Evolutionary conservation across 92 coral and sea anemone species (phyloP).

Genomic region (Parazoanthus atlanticus): DNA sequence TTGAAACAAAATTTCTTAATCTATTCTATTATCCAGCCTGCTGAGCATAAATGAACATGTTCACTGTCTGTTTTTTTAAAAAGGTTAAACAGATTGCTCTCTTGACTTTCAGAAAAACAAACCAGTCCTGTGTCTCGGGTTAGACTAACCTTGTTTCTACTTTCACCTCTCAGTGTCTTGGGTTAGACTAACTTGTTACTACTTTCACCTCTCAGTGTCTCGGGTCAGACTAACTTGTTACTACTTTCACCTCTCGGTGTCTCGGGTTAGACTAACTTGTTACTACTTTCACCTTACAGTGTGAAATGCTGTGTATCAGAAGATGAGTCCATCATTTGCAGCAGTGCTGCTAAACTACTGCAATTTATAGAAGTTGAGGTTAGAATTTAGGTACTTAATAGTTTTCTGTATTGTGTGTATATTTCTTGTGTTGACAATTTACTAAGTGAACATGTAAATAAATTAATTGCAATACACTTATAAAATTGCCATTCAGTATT

Average conservation of each 20-base stretch:
- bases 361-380: slow-evolving; percentile 87
- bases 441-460: not conserved
- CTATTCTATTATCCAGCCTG: too few relatives aligned
- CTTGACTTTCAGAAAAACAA: not conserved
- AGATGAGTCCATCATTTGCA: slow-evolving; percentile 64
- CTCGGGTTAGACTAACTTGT: too few relatives aligned
- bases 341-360: slow-evolving; percentile 76
- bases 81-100: not conserved
- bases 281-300: slow-evolving; percentile 42
- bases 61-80: too few relatives aligned
- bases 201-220: too few relatives aligned
- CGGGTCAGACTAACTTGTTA: too few relatives aligned
- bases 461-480: not conserved
- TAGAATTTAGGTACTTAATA: not conserved
- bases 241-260: slow-evolving; percentile 47
- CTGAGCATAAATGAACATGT: too few relatives aligned
- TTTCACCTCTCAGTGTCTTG: too few relatives aligned
- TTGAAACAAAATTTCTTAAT: too few relatives aligned
- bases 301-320: slow-evolving; percentile 77
- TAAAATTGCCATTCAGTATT: not conserved
- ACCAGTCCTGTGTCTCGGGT: too few relatives aligned
- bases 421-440: not conserved
- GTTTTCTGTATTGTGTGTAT: too few relatives aligned
- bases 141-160: slow-evolving; percentile 1
- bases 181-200: too few relatives aligned